phyloP scores from a whole-genome alignment of 2,113 vertebrate genomes.

The Irena cyanogastra region DNA sequence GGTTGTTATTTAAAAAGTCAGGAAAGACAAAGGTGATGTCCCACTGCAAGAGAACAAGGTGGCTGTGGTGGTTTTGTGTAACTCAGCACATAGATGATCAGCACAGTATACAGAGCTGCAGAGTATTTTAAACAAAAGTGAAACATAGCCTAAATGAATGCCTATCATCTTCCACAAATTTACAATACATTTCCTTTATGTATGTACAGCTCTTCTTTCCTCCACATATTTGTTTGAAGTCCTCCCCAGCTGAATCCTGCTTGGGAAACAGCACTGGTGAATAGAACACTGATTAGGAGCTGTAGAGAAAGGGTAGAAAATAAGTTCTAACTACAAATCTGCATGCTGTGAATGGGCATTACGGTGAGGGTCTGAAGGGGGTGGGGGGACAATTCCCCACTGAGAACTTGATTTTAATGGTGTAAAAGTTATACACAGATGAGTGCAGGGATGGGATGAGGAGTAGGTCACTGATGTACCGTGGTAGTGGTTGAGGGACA shows the following conservation, averaged over 20 bases:
- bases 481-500: fast-evolving
- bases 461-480: not conserved
- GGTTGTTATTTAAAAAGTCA: not conserved
- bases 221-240: not conserved
- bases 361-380: not conserved
- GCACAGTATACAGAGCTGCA: not conserved
- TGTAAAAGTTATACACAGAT: not conserved
- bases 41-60: not conserved
- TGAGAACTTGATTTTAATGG: not conserved
- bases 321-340: not conserved
- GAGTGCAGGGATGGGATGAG: not conserved
- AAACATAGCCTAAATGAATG: not conserved
- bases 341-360: not conserved
- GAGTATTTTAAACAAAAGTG: not conserved
- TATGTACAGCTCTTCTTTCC: not conserved
- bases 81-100: not conserved
- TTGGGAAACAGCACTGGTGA: not conserved
- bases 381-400: not conserved
- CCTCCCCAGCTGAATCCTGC: not conserved
- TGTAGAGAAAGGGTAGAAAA: not conserved
- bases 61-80: not conserved
- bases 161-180: fast-evolving
- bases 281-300: not conserved
- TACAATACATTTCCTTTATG: not conserved
- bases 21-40: not conserved